Evolutionary conservation across 2,888 invertebrate species (phyloP), one percentile per base, ranked within the genome.

Genomic region (Steinernema carpocapsae): DNA sequence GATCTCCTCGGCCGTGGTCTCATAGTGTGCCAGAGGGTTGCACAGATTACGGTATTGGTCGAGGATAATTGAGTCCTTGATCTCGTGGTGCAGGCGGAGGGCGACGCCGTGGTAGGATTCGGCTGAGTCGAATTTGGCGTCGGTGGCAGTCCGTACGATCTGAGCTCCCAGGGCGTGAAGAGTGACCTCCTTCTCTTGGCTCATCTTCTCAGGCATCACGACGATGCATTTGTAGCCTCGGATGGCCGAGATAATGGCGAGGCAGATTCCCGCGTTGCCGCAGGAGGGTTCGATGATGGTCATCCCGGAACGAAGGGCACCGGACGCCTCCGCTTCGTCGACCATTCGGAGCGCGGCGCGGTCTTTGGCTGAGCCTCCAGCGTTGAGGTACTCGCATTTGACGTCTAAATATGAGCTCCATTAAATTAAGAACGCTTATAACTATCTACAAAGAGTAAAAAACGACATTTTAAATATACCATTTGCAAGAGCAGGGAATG

Each of bases 151-250:
- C n/a, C n/a, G n/a, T 10, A 99, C 92, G 78, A 97, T 94, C 90
- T 95, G 93, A 2, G 97, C 95, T 0, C 97, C 97, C 46, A 99
- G 90, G 0, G 94, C 93, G 83, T 91, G 90, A 75, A 99, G 88
- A 0, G 94, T 92, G 86, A 93, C 93, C 2, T 95, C 89, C 90
- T 99, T 99, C 88, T 99, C 97, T 88, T 94, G 93, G 45, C 96
- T 96, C 97, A 99, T 99, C 90, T 97, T 99, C 88, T 96, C 94
- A 0, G 97, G 97, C 92, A 97, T 93, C 0, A 97, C 95, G 87
- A 97, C 95, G 71, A 97, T 92, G 89, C 4, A 12, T 2, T 26
- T 22, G 37, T 64, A 64, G 17, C 64, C 37, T 17, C 29, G 24
- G 17, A 64, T 29, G 17, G 64, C 29, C 2, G 64, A 29, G 37